Evolutionary conservation across 1,140 invertebrate species (phyloP), one percentile per base, ranked within the genome.

Genomic region (Drosophila sechellia): DNA sequence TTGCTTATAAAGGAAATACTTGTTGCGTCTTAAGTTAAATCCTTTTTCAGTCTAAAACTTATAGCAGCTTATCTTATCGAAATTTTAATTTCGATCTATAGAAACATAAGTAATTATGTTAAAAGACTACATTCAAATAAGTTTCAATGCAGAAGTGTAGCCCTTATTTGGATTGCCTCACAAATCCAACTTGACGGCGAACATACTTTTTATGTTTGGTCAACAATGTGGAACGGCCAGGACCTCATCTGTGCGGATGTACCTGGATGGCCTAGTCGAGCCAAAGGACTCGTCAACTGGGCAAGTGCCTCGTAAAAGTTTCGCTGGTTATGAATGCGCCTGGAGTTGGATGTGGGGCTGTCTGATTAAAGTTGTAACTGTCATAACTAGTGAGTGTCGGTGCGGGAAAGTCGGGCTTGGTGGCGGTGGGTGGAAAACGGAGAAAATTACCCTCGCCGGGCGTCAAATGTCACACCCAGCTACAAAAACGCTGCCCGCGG

Each of bases 241-340:
- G 43, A 46, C 61, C 40, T 52, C 35, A 11, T 46, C 22, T 17
- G 27, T 25, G 11, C 13, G 25, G 10, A 52, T 45, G 20, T 52
- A 48, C 53, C 59, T 72, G 42, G 49, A n/a, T 35, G 22, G 42
- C n/a, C 17, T 43, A 17, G 42, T 11, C 15, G 1, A 12, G 25
- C 25, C 22, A 57, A 43, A 25, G 45, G n/a, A n/a, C 66, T 42
- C 77, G 63, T 81, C 66, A 68, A 58, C 60, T 56, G 34, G 59
- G 39, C 78, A 80, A 80, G 72, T 49, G 78, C 40, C 77, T 80
- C 78, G 57, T 80, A 80, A 80, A 80, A 80, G 69, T 53, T 60
- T 58, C 48, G 37, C 46, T 37, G 60, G 34, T 50, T 55, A 68
- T 56, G 53, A 56, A 53, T 55, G 39, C 22, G 27, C 25, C 11